Conservation (phyloP, 2,113 vertebrate genomes). For the Callopanchax toddi region DNA sequence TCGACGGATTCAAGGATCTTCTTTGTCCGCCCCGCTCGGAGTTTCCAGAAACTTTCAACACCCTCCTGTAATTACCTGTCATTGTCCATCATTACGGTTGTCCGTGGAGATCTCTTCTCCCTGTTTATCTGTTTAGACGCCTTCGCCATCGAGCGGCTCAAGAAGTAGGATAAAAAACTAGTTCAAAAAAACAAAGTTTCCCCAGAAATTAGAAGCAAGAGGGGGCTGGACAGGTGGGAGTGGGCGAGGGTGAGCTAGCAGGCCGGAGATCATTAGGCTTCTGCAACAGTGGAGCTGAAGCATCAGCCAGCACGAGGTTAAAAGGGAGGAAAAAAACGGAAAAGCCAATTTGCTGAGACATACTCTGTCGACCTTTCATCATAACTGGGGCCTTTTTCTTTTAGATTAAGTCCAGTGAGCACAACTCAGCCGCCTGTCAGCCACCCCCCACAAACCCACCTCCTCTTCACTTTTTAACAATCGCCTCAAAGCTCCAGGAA, state of each 20-base stretch:
- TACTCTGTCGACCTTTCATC: constrained; percentile 67
- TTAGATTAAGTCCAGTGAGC: constrained; percentile 73
- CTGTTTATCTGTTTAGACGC: not conserved
- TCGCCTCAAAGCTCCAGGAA: constrained; percentile 77
- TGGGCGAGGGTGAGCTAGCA: constrained; percentile 25
- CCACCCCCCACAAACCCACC: constrained; percentile 29
- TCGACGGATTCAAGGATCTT: too few relatives aligned
- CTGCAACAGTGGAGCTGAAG: constrained; percentile 40
- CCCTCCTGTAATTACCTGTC: constrained; percentile 70
- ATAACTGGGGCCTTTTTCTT: constrained; percentile 59
- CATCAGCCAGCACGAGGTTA: constrained; percentile 36
- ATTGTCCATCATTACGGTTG: constrained; percentile 70
- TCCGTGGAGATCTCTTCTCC: constrained; percentile 59
- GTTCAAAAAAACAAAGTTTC: not conserved
- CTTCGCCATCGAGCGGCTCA: not conserved
- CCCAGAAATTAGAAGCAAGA: constrained; percentile 6
- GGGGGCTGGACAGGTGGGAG: constrained; percentile 50
- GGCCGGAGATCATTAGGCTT: constrained; percentile 65
- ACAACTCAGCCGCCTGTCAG: constrained; percentile 61
- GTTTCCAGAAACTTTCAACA: constrained; percentile 63
- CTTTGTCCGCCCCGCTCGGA: constrained; percentile 45
- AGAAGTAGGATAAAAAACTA: too few relatives aligned
- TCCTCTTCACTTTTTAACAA: constrained; percentile 63
- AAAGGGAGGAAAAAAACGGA: constrained; percentile 17
- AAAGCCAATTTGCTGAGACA: constrained; percentile 72